Evolutionary conservation across 2,888 invertebrate genomes (phyloP), one percentile per base, ranked within the genome.

Genomic region (Octonoba sinensis): DNA sequence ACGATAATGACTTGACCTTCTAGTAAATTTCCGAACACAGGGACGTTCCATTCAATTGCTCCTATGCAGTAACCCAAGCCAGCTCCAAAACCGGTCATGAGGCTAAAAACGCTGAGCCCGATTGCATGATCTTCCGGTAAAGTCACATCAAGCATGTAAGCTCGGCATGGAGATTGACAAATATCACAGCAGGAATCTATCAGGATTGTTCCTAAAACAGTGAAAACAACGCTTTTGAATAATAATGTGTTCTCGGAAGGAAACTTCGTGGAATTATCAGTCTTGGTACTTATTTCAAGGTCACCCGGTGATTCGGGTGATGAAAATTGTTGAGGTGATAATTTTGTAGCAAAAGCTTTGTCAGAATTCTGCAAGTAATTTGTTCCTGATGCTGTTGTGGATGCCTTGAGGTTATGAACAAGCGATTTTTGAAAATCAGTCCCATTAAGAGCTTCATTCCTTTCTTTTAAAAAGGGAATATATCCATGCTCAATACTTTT

Each of bases 51-150:
- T 89, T 97, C 94, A 83, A 97, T 93, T 6, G 94, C 96, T 13
- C 96, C 96, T 84, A 96, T 91, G 3, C 94, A 93, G 88, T 98
- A 98, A 0, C 97, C 97, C 90, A 97, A 92, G 87, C 95, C 95
- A 3, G 97, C 97, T 0, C 98, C 98, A 0, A 97, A 90, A 0
- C 97, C 98, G 3, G 97, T 97, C 96, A 98, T 96, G 84, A 97
- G 92, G 0, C 97, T 97, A 87, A 98, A 98, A 2, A 96, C 96
- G 86, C 96, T 96, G 8, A 98, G 90, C 0, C 98, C 97, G 87
- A 92, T 92, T 0, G 96, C 95, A 87, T 98, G 97, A 88, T 97
- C 97, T 90, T 95, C 95, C 89, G 96, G 94, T 85, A 95, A 90
- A 78, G 95, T 96, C 69, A 97, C 94, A 88, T 97, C 98, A 51